Conservation (phyloP, 2,888 invertebrate species). For the Phyllotreta striolata region DNA sequence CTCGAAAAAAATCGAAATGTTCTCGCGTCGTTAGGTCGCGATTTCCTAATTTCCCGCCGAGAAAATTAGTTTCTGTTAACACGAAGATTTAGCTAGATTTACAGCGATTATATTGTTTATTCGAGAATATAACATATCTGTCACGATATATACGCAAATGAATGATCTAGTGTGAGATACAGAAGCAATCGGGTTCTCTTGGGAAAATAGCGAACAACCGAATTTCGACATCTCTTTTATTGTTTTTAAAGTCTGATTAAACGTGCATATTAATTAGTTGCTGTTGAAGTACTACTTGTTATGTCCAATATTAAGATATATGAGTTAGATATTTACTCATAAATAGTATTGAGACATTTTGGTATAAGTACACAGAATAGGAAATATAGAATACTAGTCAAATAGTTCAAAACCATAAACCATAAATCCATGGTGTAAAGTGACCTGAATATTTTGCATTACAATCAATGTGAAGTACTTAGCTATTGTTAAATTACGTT, state of each 20-base stretch:
- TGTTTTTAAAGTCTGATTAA: constrained; percentile 24
- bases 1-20: too few relatives aligned
- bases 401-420: constrained; percentile 23
- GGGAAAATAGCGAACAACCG: constrained; percentile 49
- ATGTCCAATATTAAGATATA: too few relatives aligned
- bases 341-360: too few relatives aligned
- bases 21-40: too few relatives aligned
- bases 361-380: too few relatives aligned
- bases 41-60: too few relatives aligned
- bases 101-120: constrained; percentile 16
- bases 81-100: constrained; percentile 7
- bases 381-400: background rate
- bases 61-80: too few relatives aligned
- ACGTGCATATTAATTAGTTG: too few relatives aligned
- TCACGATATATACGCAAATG: constrained; percentile 14
- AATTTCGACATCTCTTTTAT: constrained; percentile 48
- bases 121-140: constrained; percentile 9
- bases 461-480: too few relatives aligned
- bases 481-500: constrained; percentile 1
- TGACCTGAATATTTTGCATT: constrained; percentile 31
- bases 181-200: constrained; percentile 49
- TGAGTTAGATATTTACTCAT: too few relatives aligned
- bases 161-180: constrained; percentile 31
- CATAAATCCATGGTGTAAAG: constrained; percentile 30
- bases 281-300: too few relatives aligned